Evolutionary conservation across 2,113 vertebrate species (phyloP).

Genomic region (Leptobrachium leishanense): DNA sequence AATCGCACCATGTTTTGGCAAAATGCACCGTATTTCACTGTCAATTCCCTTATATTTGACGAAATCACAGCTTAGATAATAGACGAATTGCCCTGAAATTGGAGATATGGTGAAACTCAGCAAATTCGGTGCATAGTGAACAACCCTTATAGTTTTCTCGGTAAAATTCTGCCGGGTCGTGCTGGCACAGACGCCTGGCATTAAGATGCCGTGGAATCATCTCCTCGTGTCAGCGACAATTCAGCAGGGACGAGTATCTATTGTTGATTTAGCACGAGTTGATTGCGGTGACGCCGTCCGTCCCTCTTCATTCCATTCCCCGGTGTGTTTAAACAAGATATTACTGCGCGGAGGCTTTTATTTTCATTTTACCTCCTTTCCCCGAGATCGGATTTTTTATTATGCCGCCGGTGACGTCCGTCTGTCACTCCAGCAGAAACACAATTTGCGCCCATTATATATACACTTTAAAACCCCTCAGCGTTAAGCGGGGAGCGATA

Average conservation of each 20-base stretch:
- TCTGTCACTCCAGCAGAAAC: constrained; percentile 12
- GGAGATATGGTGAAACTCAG: too few relatives aligned
- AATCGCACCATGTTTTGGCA: too few relatives aligned
- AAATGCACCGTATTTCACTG: too few relatives aligned
- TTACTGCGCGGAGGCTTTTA: neutral
- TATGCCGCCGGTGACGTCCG: neutral
- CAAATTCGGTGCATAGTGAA: too few relatives aligned
- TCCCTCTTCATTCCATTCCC: neutral
- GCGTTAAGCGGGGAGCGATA: neutral
- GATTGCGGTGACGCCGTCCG: neutral
- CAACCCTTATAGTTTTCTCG: too few relatives aligned
- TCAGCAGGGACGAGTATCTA: neutral
- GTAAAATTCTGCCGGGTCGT: too few relatives aligned
- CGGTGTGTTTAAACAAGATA: constrained; percentile 3
- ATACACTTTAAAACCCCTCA: neutral
- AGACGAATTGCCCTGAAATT: too few relatives aligned
- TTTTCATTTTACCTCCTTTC: neutral
- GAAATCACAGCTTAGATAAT: too few relatives aligned
- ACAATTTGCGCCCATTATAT: constrained; percentile 13
- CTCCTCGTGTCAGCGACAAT: too few relatives aligned
- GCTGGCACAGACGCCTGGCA: too few relatives aligned
- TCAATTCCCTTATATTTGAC: too few relatives aligned
- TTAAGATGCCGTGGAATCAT: too few relatives aligned
- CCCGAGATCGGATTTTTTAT: neutral
- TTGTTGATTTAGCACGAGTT: neutral